Evolutionary conservation across 2,113 vertebrate species (phyloP), one percentile per base, ranked within the genome.

Genomic region (Thymallus thymallus): DNA sequence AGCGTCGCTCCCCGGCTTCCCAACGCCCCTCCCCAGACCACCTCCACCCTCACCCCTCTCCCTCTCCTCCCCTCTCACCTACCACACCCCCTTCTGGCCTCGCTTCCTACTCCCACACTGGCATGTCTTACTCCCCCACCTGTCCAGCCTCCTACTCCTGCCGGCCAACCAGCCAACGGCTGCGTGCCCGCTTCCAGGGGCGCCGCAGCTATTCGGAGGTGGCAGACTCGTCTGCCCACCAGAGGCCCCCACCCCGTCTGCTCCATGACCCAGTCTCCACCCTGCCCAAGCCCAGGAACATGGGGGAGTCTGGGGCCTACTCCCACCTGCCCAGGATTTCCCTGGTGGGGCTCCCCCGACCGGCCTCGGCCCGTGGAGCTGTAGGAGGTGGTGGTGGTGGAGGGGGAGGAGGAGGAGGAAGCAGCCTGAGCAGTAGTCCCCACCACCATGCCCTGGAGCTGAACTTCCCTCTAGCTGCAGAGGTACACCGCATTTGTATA

Each of bases 131-230:
- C 86, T 93, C 72, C 81, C 93, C 71, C 23, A 69, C 85, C 10
- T 84, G 90, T 67, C 94, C 95, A 26, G 79, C 91, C 80, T 90
- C 82, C 48, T 95, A 95, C 64, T 83, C 93, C 75, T 74, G 87
- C 67, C 94, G 94, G 76, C 93, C 92, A 6, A 84, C 92, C 32
- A 94, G 93, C 80, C 94, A 94, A 62, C 93, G 93, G 61, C 92
- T 94, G 71, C 94, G 95, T 22, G 95, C 94, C 0, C 94, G 93
- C 69, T 98, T 98, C 91, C 95, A 96, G 78, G 94, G 94, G 6
- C 95, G 95, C n/a, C 94, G 96, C 45, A 98, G 96, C 88, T 97
- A 96, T 87, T 97, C 95, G 0, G 96, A 98, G 92, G 91, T 95
- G 78, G 92, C 90, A 3, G 94, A 95, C 82, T 92, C 92, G 7